Evolutionary conservation across 2,888 invertebrate genomes (phyloP), one percentile per base, ranked within the genome.

Genomic region (Eilema caniola): DNA sequence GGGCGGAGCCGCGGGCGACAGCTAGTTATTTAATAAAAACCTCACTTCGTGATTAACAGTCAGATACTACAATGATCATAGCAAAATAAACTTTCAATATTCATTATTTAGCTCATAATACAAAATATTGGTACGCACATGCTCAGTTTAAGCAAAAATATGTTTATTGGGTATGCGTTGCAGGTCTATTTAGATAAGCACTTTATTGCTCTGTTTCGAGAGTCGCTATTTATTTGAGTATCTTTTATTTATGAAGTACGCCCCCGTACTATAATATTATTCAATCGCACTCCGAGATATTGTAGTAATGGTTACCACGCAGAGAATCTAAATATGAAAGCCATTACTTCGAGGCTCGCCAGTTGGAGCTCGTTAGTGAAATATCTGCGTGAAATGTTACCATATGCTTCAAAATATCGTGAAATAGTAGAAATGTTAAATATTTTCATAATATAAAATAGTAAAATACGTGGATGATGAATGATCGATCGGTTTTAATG

Each of bases 261-360:
- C 7, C 20, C 5, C 7, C 7, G n/a, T 53, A n/a, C 53, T n/a
- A n/a, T 53, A n/a, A n/a, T 53, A 53, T n/a, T n/a, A 53, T 53
- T 53, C 53, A 53, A n/a, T 53, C 53, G n/a, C n/a, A 53, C n/a
- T 53, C n/a, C 53, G 53, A 53, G 53, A 53, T n/a, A 53, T 53
- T 10, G 5, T 53, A 53, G 53, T 53, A 53, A 53, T 53, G 53
- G 53, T n/a, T 53, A n/a, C 20, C 20, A 53, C 53, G 53, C 53
- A 20, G 20, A n/a, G 53, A 53, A 53, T 53, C n/a, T 53, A 53
- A 53, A 53, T 53, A 53, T 53, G 53, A 53, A 53, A 53, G 53
- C n/a, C n/a, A 53, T 53, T 53, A 53, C n/a, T n/a, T 53, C n/a
- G 53, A n/a, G 53, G 20, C 53, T 53, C n/a, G n/a, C 53, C 53